Evolutionary conservation across 2,113 vertebrate genomes (phyloP).

Genomic region (Irena cyanogastra): DNA sequence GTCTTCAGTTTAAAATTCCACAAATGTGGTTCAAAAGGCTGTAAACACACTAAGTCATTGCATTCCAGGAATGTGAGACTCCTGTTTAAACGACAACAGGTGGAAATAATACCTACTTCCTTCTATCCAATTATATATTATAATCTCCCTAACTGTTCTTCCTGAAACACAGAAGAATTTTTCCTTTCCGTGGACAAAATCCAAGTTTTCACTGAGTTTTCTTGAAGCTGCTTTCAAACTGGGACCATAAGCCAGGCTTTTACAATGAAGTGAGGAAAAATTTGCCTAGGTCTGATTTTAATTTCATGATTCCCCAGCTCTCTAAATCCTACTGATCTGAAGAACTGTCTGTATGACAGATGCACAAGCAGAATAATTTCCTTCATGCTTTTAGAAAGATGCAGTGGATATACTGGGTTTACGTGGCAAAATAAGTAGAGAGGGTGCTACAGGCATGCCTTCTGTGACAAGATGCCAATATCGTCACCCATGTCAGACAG

Average conservation of each 20-base stretch:
- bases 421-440: accelerated
- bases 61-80: not conserved
- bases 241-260: not conserved
- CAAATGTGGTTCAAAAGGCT: not conserved
- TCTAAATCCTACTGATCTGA: not conserved
- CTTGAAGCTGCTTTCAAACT: not conserved
- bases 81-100: not conserved
- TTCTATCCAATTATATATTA: not conserved
- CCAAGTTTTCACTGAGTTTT: not conserved
- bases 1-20: not conserved
- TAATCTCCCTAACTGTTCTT: not conserved
- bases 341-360: not conserved
- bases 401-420: not conserved
- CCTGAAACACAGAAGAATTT: not conserved
- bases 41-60: not conserved
- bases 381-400: not conserved
- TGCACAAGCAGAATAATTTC: not conserved
- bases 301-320: not conserved
- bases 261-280: not conserved
- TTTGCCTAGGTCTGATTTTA: not conserved
- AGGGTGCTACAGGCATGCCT: accelerated
- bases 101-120: not conserved
- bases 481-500: accelerated
- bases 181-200: not conserved
- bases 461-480: not conserved